Evolutionary conservation across 2,888 invertebrate species (phyloP).

Genomic region (Podabrus alpinus): DNA sequence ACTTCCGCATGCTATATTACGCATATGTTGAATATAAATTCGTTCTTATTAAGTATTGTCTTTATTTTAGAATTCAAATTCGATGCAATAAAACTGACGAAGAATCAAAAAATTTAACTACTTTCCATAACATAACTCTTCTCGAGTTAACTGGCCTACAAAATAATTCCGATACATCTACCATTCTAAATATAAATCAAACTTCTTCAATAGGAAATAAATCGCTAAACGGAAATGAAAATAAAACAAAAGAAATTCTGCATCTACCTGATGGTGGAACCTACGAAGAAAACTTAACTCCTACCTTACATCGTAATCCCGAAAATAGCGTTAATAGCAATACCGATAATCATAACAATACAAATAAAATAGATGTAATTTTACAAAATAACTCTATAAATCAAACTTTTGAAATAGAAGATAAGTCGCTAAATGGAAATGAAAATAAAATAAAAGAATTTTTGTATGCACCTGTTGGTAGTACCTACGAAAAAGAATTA

Average conservation of each 20-base stretch:
- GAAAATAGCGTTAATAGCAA: too few species aligned
- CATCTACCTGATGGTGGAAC: not conserved
- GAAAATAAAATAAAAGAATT: not conserved
- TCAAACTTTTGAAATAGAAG: not conserved
- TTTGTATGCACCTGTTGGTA: not conserved
- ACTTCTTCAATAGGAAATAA: not conserved
- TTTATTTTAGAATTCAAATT: not conserved
- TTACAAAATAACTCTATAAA: not conserved
- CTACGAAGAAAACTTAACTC: not conserved
- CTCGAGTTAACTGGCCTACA: not conserved
- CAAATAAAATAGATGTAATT: too few species aligned
- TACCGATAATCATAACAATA: too few species aligned
- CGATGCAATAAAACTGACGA: not conserved
- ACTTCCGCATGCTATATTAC: not conserved
- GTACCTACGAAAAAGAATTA: not conserved
- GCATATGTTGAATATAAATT: not conserved
- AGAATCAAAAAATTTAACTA: not conserved
- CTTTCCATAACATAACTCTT: not conserved
- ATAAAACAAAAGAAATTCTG: not conserved
- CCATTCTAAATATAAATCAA: not conserved
- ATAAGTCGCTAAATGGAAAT: not conserved
- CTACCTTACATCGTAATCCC: not conserved
- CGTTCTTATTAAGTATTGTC: not conserved
- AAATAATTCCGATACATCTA: not conserved
- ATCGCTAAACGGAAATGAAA: not conserved